Evolutionary conservation across 2,797 vertebrate species (phyloP).

Genomic region (Tokudaia tokunoshimensis): DNA sequence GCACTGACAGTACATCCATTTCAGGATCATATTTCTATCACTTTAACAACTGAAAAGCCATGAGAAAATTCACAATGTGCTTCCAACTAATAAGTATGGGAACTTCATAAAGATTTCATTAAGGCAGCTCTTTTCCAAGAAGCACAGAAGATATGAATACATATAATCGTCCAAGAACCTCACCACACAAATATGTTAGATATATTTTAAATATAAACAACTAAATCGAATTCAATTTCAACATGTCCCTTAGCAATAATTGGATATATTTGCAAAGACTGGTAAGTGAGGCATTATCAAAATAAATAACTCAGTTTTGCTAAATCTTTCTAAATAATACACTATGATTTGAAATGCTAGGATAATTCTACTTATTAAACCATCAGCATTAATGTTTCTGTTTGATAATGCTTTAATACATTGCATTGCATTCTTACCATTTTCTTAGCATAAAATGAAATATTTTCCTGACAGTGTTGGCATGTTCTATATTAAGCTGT

Average conservation of each 20-base stretch:
- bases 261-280: slow-evolving; percentile 47
- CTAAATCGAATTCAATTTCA: slow-evolving; percentile 28
- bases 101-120: slow-evolving; percentile 60
- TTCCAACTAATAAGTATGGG: slow-evolving; percentile 55
- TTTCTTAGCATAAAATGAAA: neutral
- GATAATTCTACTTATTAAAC: neutral
- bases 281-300: neutral
- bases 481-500: neutral
- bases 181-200: neutral
- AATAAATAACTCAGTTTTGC: neutral
- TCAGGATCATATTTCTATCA: slow-evolving; percentile 60
- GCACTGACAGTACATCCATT: slow-evolving; percentile 44
- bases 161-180: neutral
- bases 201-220: slow-evolving; percentile 52
- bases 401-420: neutral
- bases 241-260: neutral
- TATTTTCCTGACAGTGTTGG: neutral
- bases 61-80: slow-evolving; percentile 59
- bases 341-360: slow-evolving; percentile 5
- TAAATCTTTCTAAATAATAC: slow-evolving; percentile 27
- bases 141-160: neutral
- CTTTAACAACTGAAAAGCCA: slow-evolving; percentile 54
- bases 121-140: neutral
- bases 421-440: neutral
- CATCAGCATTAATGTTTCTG: neutral